phyloP scores from a whole-genome alignment of 2,113 vertebrate genomes.

The Tinamus guttatus region DNA sequence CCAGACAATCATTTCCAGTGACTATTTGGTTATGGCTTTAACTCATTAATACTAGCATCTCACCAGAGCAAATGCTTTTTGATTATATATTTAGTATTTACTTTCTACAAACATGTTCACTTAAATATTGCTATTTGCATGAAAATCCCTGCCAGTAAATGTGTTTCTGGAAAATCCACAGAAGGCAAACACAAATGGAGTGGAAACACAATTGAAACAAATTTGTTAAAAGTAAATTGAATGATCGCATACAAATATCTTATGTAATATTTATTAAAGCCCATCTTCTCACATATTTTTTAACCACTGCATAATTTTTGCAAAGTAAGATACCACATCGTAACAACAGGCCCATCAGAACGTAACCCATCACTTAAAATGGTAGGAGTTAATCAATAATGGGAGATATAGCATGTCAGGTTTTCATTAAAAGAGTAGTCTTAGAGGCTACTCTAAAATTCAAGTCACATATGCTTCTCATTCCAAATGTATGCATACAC shows the following conservation, averaged over 20 bases:
- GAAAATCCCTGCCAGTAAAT: slow-evolving; percentile 43
- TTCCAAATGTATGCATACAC: neutral
- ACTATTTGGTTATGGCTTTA: neutral
- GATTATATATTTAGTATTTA: neutral
- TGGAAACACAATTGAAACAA: slow-evolving; percentile 46
- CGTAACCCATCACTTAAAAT: neutral
- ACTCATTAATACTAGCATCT: neutral
- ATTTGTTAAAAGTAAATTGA: slow-evolving; percentile 56
- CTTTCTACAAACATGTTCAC: neutral
- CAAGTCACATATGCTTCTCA: neutral
- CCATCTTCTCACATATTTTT: neutral
- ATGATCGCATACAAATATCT: slow-evolving; percentile 29
- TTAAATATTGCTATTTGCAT: slow-evolving; percentile 27
- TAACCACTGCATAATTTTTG: neutral
- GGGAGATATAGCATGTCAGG: neutral
- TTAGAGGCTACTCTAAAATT: neutral
- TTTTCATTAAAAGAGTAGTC: neutral
- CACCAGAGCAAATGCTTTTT: neutral
- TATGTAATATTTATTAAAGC: slow-evolving; percentile 1
- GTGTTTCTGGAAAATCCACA: slow-evolving; percentile 47
- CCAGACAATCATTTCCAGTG: neutral
- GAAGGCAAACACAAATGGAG: slow-evolving; percentile 48
- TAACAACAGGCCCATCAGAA: neutral
- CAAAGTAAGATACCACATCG: neutral
- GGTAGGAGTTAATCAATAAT: neutral